phyloP scores from a whole-genome alignment of 2,113 vertebrate species.

The Eira barbara region DNA sequence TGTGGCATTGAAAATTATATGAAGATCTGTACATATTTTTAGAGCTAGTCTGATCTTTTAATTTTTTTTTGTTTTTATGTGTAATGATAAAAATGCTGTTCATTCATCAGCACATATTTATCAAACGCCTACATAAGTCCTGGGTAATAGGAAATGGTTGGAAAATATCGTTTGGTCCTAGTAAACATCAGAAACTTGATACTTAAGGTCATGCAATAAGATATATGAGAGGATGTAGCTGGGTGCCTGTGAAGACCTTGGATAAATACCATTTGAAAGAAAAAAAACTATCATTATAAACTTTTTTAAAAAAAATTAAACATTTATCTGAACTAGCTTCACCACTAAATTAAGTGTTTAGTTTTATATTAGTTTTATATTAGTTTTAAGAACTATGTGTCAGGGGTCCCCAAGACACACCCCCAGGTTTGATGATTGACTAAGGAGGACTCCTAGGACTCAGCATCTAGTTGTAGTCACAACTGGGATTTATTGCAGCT shows the following conservation, averaged over 20 bases:
- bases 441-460: background rate
- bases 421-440: background rate
- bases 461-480: background rate
- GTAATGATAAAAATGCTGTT: slow-evolving; percentile 27
- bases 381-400: slow-evolving; percentile 35
- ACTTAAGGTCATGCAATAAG: background rate
- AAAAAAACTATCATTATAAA: background rate
- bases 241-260: background rate
- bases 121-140: background rate
- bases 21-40: slow-evolving; percentile 17
- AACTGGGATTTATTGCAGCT: slow-evolving; percentile 20
- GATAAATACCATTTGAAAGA: background rate
- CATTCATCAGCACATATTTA: slow-evolving; percentile 15
- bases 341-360: slow-evolving; percentile 28
- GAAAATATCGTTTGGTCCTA: background rate
- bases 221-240: background rate
- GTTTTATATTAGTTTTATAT: slow-evolving; percentile 15
- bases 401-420: background rate
- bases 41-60: slow-evolving; percentile 3
- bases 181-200: background rate
- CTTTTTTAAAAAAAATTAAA: background rate
- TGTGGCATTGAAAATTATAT: slow-evolving; percentile 40
- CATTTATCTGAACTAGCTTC: slow-evolving; percentile 1
- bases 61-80: slow-evolving; percentile 30
- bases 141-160: background rate